These are phyloP conservation scores for Urocitellus parryii DNA, from an alignment of 2,113 vertebrate species.

Conservation along the genomic window DNA sequence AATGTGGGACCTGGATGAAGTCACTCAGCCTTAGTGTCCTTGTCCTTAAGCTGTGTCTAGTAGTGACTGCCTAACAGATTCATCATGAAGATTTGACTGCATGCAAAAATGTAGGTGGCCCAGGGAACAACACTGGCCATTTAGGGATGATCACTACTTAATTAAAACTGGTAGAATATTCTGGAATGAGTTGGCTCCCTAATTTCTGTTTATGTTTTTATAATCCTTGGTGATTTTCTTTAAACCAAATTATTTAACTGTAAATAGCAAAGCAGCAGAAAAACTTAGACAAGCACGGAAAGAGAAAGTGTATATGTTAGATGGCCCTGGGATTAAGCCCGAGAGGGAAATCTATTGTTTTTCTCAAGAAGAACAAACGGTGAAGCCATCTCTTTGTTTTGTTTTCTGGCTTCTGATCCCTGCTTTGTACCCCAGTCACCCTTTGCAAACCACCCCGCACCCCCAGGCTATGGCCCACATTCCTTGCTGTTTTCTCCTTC, in stretches of 20 bases:
- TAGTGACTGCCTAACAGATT: neutral
- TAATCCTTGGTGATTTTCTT: neutral
- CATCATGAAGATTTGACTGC: neutral
- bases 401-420: neutral
- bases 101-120: neutral
- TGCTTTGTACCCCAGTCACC: neutral
- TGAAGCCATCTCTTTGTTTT: neutral
- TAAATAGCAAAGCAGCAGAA: neutral
- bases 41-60: neutral
- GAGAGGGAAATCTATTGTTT: neutral
- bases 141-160: neutral
- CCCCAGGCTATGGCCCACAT: fast-evolving
- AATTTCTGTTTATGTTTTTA: neutral
- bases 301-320: too few species aligned
- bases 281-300: neutral
- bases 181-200: neutral
- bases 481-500: fast-evolving
- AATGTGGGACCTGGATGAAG: neutral
- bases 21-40: neutral
- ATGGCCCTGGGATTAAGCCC: neutral
- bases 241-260: neutral
- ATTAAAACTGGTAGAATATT: neutral
- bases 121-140: neutral
- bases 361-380: neutral
- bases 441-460: fast-evolving